Percentiles rank a stretch among this genome's conserved stretches.
phyloP scores from a whole-genome alignment of 2,113 vertebrate genomes.

The Trogon surrucura region DNA sequence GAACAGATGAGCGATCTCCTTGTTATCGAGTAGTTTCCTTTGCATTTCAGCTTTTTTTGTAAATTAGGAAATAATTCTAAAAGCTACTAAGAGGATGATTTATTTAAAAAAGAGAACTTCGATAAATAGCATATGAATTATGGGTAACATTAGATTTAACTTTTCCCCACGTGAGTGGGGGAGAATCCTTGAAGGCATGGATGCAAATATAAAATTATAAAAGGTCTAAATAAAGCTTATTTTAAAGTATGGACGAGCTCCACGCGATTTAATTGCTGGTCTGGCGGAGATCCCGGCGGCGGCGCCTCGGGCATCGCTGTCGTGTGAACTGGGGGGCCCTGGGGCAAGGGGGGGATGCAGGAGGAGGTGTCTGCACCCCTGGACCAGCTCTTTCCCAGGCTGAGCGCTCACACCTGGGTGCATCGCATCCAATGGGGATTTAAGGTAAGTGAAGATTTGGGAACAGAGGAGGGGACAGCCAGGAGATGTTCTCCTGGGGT shows the following conservation, averaged over 20 bases:
- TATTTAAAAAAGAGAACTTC: constrained; percentile 89
- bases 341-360: not conserved
- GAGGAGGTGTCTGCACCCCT: not conserved
- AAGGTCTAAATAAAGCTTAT: constrained; percentile 96
- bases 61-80: constrained; percentile 89
- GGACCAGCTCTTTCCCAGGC: not conserved
- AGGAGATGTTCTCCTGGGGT: not conserved
- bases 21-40: constrained; percentile 78
- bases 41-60: constrained; percentile 89
- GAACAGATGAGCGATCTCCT: constrained; percentile 59
- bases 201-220: constrained; percentile 89
- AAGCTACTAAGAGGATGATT: constrained; percentile 89
- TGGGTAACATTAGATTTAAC: constrained; percentile 84
- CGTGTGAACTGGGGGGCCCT: rapidly evolving
- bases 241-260: constrained; percentile 90
- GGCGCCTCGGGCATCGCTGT: too few species aligned
- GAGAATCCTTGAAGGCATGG: constrained; percentile 89
- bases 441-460: not conserved
- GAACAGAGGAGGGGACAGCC: not conserved
- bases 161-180: constrained; percentile 71
- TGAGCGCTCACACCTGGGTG: rapidly evolving
- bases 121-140: constrained; percentile 84
- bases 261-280: constrained; percentile 61
- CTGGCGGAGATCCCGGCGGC: not conserved
- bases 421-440: rapidly evolving